Percentiles rank a stretch among this genome's conserved stretches.
These are phyloP conservation scores for Macaca nemestrina DNA, from an alignment of 2,113 vertebrate species.

Conservation along the genomic window DNA sequence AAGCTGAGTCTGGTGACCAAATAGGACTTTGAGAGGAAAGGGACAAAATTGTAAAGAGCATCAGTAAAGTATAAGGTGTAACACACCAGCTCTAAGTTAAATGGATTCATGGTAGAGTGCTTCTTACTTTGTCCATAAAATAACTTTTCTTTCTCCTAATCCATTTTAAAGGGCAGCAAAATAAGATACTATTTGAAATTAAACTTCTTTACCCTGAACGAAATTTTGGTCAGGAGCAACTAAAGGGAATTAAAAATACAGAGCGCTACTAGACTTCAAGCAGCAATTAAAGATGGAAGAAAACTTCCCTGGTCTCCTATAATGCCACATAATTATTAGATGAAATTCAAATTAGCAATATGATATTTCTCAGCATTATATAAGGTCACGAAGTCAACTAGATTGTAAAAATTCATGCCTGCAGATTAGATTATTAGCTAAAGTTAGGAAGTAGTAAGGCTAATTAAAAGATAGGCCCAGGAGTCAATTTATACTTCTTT, in stretches of 20 bases:
- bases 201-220: background rate
- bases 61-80: background rate
- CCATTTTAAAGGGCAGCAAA: background rate
- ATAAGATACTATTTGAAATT: background rate
- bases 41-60: background rate
- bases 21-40: background rate
- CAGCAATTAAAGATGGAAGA: background rate
- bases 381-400: background rate
- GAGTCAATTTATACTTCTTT: background rate
- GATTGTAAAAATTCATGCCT: background rate
- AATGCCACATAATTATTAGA: background rate
- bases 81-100: background rate
- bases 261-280: background rate
- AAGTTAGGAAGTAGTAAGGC: background rate
- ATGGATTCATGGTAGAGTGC: background rate
- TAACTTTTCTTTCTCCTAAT: background rate
- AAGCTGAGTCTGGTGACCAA: background rate
- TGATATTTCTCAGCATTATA: background rate
- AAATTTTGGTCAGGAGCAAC: background rate
- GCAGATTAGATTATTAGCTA: background rate
- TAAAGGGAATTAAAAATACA: background rate
- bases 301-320: background rate
- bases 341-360: slow-evolving; percentile 7
- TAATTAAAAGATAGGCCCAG: background rate
- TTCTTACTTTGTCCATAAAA: background rate